Percentiles rank a stretch among this genome's conserved stretches.
Conservation (phyloP, 2,797 vertebrate species). For the Brachyrhaphis roseni region DNA sequence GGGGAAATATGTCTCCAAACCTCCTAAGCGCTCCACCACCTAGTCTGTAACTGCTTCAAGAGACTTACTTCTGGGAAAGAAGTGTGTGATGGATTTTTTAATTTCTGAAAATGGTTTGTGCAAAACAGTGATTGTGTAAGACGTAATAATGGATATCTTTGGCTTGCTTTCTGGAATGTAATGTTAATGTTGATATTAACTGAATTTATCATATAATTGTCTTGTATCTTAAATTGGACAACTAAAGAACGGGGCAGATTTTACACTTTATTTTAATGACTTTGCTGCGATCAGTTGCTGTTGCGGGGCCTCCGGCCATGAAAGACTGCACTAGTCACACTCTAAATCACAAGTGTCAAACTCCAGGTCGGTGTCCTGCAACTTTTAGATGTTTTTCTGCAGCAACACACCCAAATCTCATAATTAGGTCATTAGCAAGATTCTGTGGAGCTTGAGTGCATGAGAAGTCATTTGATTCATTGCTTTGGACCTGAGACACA, state of each 20-base stretch:
- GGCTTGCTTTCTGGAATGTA: neutral
- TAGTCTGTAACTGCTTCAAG: neutral
- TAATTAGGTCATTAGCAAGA: too few species aligned
- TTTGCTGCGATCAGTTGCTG: neutral
- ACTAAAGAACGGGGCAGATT: neutral
- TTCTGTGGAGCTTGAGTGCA: too few species aligned
- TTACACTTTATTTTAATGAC: neutral
- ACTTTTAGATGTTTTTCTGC: too few species aligned
- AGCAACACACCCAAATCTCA: too few species aligned
- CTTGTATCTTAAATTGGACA: neutral
- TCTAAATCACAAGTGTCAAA: too few species aligned
- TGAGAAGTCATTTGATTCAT: too few species aligned
- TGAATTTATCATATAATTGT: neutral
- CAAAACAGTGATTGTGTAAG: neutral
- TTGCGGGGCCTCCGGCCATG: neutral
- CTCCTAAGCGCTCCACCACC: constrained; percentile 3
- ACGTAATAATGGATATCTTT: neutral
- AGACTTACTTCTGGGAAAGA: neutral
- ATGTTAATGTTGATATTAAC: neutral
- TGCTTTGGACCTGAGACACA: too few species aligned
- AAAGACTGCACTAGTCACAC: neutral
- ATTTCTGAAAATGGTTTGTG: neutral
- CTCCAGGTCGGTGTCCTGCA: too few species aligned
- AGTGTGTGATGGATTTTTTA: neutral
- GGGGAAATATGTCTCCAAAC: constrained; percentile 8